A percentile compares a stretch with the other conserved stretches of the same genome.
These are phyloP conservation scores for Amiota mariae DNA, from an alignment of 2,888 invertebrate genomes.

Conservation along the genomic window DNA sequence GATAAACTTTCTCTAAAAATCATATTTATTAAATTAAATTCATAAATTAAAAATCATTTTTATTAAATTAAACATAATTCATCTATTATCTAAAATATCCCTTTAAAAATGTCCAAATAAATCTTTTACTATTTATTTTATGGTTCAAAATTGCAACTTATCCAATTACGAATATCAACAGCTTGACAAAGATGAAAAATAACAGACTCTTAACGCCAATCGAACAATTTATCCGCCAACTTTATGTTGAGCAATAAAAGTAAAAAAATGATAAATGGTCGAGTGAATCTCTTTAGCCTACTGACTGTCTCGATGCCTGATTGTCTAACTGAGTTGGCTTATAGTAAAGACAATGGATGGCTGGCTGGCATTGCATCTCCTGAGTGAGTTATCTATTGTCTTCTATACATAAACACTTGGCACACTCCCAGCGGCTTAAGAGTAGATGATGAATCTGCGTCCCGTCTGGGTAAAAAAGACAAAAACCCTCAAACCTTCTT, in stretches of 20 bases:
- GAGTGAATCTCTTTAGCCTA: background rate
- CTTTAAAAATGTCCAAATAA: too few species aligned
- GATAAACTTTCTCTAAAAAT: too few species aligned
- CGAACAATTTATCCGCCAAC: background rate
- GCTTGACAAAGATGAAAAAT: slow-evolving; percentile 36
- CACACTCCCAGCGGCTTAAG: slow-evolving; percentile 16
- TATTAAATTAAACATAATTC: too few species aligned
- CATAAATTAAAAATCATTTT: too few species aligned
- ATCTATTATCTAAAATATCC: slow-evolving; percentile 18
- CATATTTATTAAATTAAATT: too few species aligned
- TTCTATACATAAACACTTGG: background rate
- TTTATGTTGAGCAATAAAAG: background rate
- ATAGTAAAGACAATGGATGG: background rate
- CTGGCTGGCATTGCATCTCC: background rate
- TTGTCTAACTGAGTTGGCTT: background rate
- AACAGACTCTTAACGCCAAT: slow-evolving; percentile 39
- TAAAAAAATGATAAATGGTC: slow-evolving; percentile 1
- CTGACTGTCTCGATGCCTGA: background rate
- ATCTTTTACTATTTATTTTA: too few species aligned
- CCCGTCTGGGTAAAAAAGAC: background rate
- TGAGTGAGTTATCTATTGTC: background rate
- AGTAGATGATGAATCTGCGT: background rate
- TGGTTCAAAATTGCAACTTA: too few species aligned
- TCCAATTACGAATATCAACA: background rate
- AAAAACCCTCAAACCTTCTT: too few species aligned